Evolutionary conservation across 2,888 invertebrate species (phyloP).

Genomic region (Myopa tessellatipennis): DNA sequence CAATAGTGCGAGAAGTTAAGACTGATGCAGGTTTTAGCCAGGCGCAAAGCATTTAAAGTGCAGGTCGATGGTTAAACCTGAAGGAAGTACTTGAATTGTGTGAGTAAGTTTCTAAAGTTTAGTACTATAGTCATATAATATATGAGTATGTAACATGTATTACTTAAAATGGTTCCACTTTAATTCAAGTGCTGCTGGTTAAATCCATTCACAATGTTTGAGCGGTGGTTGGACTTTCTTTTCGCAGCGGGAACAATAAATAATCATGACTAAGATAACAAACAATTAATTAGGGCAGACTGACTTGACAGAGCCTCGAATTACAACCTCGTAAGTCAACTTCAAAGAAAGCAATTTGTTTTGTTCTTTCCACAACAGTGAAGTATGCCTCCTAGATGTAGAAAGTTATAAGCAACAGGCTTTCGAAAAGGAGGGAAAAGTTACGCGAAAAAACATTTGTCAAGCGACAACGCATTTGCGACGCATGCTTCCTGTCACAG

Average conservation of each 20-base stretch:
- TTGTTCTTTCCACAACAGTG: not conserved
- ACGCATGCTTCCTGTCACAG: not conserved
- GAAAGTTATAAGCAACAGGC: conserved; percentile 26
- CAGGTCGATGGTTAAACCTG: no score
- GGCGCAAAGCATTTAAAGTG: no score
- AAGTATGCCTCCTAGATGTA: not conserved
- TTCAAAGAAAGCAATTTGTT: conserved; percentile 20
- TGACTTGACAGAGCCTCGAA: conserved; percentile 13
- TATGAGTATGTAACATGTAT: no score
- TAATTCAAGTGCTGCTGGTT: no score
- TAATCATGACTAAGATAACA: not conserved
- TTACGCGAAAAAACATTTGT: conserved; percentile 14
- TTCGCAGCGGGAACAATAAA: not conserved
- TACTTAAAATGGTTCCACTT: no score
- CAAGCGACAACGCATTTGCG: not conserved
- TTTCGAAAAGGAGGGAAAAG: not conserved
- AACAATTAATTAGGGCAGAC: not conserved
- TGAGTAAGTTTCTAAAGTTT: no score
- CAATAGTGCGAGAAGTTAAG: no score
- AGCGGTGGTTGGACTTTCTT: not conserved
- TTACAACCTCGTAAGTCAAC: conserved; percentile 15
- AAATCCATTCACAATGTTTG: no score
- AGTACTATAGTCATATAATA: no score
- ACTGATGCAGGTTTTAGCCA: no score
- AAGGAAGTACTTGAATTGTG: no score